These are phyloP conservation scores for Neuroterus valhalla DNA, from an alignment of 1,140 invertebrate genomes.

Conservation along the genomic window DNA sequence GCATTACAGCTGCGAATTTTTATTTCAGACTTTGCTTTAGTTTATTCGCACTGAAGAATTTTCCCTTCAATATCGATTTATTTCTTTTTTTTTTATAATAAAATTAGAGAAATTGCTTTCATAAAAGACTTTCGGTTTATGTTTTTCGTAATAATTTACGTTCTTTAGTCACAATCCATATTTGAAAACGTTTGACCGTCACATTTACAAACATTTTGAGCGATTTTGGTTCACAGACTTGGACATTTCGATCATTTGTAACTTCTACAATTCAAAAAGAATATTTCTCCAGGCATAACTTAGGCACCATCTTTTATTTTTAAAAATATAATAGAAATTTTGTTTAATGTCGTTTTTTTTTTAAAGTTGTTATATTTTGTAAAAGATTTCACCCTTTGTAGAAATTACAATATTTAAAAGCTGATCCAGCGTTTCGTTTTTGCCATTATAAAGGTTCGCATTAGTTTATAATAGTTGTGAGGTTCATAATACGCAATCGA, in stretches of 20 bases:
- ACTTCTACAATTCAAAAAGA: slow-evolving; percentile 14
- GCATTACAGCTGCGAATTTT: neutral
- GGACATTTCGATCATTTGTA: neutral
- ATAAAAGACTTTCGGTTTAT: neutral
- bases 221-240: slow-evolving; percentile 7
- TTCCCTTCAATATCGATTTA: neutral
- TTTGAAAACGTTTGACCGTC: neutral
- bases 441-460: neutral
- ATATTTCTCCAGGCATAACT: neutral
- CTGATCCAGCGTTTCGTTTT: slow-evolving; percentile 10
- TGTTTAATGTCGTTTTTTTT: no score
- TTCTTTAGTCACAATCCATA: neutral
- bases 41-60: neutral
- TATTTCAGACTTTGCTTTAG: slow-evolving; percentile 2
- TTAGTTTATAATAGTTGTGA: neutral
- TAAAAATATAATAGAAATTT: neutral
- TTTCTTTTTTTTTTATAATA: neutral
- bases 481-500: slow-evolving; percentile 66
- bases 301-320: slow-evolving; percentile 1
- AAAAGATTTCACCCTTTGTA: neutral
- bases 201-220: slow-evolving; percentile 10
- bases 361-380: no score
- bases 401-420: slow-evolving; percentile 7
- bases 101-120: neutral
- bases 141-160: slow-evolving; percentile 1